Evolutionary conservation across 2,113 vertebrate genomes (phyloP).

Genomic region (Rousettus leschenaultii): DNA sequence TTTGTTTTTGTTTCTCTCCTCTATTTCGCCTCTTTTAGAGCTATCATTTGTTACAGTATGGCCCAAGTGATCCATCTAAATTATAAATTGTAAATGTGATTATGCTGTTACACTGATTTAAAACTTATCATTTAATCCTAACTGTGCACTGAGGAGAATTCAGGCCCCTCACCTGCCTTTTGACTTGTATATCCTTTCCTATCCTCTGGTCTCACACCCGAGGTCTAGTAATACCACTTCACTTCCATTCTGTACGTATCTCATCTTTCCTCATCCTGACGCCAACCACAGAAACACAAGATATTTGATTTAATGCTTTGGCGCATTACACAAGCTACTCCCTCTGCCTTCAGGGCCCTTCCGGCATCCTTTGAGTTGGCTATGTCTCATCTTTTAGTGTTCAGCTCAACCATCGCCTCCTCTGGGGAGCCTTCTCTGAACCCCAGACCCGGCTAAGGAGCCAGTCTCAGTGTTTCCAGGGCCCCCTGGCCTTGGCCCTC

Average conservation of each 20-base stretch:
- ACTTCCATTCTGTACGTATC: neutral
- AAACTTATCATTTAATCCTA: constrained; percentile 48
- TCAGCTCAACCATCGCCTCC: neutral
- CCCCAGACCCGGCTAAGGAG: neutral
- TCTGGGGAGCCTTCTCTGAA: neutral
- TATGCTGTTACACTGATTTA: neutral
- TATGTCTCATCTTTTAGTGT: neutral
- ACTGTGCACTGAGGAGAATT: neutral
- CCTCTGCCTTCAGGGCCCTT: neutral
- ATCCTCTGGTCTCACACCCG: neutral
- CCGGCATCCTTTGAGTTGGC: neutral
- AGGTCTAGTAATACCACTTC: neutral
- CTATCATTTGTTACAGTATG: neutral
- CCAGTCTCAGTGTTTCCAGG: neutral
- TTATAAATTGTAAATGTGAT: constrained; percentile 18
- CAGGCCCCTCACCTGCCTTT: neutral
- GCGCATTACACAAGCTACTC: neutral
- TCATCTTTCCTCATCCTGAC: neutral
- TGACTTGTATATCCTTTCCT: neutral
- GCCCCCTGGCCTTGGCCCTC: neutral
- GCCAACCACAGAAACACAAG: neutral
- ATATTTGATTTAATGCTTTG: neutral
- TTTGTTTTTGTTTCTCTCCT: neutral
- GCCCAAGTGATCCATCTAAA: neutral
- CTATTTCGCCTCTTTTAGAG: neutral